Evolutionary conservation across 2,113 vertebrate genomes (phyloP).

Genomic region (Myrmecophaga tridactyla): DNA sequence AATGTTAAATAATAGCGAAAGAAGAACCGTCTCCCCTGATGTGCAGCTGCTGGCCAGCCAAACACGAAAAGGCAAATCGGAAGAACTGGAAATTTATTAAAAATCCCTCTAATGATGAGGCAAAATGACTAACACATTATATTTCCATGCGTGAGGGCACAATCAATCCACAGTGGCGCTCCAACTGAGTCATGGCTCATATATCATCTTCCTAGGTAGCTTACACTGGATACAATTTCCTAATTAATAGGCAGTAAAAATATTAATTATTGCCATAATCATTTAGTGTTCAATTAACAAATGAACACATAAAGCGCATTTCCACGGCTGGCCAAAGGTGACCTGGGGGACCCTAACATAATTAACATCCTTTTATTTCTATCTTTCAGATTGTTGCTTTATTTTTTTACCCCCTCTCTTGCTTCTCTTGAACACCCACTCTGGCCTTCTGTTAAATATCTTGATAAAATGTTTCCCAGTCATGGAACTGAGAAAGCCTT

Average conservation of each 20-base stretch:
- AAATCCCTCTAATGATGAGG: slow-evolving; percentile 53
- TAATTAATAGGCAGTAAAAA: slow-evolving; percentile 83
- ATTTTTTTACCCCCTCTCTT: not conserved
- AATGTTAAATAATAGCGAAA: slow-evolving; percentile 57
- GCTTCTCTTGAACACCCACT: slow-evolving; percentile 6
- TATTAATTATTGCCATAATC: slow-evolving; percentile 66
- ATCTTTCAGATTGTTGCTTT: not conserved
- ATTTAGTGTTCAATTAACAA: slow-evolving; percentile 76
- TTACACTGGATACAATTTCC: slow-evolving; percentile 71
- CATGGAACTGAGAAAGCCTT: too few relatives aligned
- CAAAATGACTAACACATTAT: slow-evolving; percentile 51
- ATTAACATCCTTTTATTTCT: not conserved
- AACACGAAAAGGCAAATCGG: slow-evolving; percentile 34
- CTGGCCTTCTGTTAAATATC: slow-evolving; percentile 43
- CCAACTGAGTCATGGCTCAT: slow-evolving; percentile 76
- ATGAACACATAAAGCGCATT: slow-evolving; percentile 52
- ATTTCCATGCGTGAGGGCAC: slow-evolving; percentile 67
- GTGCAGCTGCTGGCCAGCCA: slow-evolving; percentile 8
- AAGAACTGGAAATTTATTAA: slow-evolving; percentile 46
- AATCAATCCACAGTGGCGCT: slow-evolving; percentile 70
- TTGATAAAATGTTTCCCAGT: slow-evolving; percentile 62
- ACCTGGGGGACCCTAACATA: not conserved
- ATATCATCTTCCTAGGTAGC: slow-evolving; percentile 74
- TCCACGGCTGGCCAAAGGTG: slow-evolving; percentile 41
- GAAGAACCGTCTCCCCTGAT: slow-evolving; percentile 1